Evolutionary conservation across 2,888 invertebrate species (phyloP).

Genomic region (Lepas anatifera): DNA sequence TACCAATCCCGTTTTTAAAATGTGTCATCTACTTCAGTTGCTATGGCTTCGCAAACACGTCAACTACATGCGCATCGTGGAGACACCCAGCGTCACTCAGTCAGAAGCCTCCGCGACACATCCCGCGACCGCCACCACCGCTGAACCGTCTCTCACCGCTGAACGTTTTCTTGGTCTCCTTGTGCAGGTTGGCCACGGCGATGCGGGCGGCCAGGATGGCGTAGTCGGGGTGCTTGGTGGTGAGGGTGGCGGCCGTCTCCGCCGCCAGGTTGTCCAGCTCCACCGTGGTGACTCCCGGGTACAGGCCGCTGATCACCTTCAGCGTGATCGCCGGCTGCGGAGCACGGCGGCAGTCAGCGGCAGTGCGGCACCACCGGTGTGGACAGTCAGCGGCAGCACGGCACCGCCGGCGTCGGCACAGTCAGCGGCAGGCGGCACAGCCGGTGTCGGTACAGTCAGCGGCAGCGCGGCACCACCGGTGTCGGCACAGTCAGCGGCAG

Average conservation of each 20-base stretch:
- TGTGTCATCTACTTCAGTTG: too few species aligned
- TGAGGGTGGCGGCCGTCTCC: slow-evolving; percentile 97
- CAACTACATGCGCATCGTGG: too few species aligned
- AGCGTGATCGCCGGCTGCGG: slow-evolving; percentile 70
- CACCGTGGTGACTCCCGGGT: slow-evolving; percentile 90
- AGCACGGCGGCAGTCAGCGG: too few species aligned
- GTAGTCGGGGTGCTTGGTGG: slow-evolving; percentile 94
- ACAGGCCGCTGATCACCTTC: slow-evolving; percentile 88
- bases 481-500: too few species aligned
- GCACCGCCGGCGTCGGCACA: not conserved
- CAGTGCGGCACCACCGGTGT: too few species aligned
- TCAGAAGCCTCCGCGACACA: slow-evolving; percentile 9
- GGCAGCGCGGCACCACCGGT: not conserved
- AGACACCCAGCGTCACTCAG: not conserved
- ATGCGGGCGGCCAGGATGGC: slow-evolving; percentile 58
- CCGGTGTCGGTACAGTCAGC: too few species aligned
- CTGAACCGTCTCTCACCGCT: too few species aligned
- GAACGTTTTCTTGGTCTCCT: slow-evolving; percentile 91
- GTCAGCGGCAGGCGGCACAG: not conserved
- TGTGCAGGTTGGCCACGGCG: slow-evolving; percentile 93
- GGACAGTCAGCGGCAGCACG: too few species aligned
- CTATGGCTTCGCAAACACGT: too few species aligned
- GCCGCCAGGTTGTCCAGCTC: slow-evolving; percentile 96
- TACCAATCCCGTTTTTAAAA: too few species aligned
- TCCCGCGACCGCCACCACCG: too few species aligned